Evolutionary conservation across 2,888 invertebrate genomes (phyloP), one percentile per base, ranked within the genome.

Genomic region (Scaptomyza cyrtandrae): DNA sequence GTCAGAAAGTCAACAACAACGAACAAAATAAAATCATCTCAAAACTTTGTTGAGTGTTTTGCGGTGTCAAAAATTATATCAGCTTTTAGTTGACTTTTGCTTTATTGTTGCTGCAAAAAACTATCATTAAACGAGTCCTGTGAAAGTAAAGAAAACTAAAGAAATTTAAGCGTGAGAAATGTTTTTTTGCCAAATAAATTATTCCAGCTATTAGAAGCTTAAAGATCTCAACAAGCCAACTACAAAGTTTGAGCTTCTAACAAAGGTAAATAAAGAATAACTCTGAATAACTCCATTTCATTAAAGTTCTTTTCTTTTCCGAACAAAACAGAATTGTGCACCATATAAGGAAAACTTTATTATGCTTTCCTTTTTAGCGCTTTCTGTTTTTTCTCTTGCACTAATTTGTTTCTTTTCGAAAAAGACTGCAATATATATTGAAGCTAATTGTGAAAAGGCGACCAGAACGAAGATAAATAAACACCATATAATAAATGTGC

Each of bases 21-120:
- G 33, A 45, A 16, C 16, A 37, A 50, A 19, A 43, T 16, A 52
- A 52, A 44, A 29, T 44, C 52, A 73, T 44, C 56, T 53, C 27
- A 55, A 74, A 74, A 74, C 75, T 74, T 74, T 64, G 64, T 48
- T 48, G 61, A 74, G 57, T 69, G 58, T 44, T 53, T 48, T 31
- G 50, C 68, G 68, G 46, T 68, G 44, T 49, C 45, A 29, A 59
- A 69, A 74, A 60, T 69, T 74, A 55, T 52, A 74, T 70, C 55
- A 64, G 60, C 67, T 37, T 64, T 14, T 1, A 13, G 33, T 33
- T 33, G 9, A n/a, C n/a, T n/a, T 19, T 19, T 19, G 19, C 2
- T 19, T 19, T 19, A 2, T 19, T 1, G 19, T 19, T 19, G 19
- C 19, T 19, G 19, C 19, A 19, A 19, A 19, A 19, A 19, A 19